These are phyloP conservation scores for Allygus modestus DNA, from an alignment of 2,888 invertebrate species.

Conservation along the genomic window DNA sequence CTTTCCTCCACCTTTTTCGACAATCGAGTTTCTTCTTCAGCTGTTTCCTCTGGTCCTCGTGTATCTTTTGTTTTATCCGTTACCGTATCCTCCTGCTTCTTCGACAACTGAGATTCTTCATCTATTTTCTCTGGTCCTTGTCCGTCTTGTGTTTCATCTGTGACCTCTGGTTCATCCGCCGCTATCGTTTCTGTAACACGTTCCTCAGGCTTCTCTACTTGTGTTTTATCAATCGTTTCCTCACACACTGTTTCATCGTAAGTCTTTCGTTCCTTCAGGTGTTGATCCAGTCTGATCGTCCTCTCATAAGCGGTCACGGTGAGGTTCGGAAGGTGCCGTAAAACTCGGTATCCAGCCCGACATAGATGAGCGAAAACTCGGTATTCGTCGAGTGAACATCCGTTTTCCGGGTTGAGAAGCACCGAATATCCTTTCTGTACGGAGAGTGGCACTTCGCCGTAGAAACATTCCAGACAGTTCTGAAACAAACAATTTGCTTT, in stretches of 20 bases:
- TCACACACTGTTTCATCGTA: not conserved
- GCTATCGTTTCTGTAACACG: not conserved
- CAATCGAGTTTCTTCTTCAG: not conserved
- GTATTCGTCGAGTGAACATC: slow-evolving; percentile 76
- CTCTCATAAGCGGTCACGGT: slow-evolving; percentile 67
- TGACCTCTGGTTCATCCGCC: too few species aligned
- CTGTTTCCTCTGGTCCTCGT: not conserved
- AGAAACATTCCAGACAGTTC: slow-evolving; percentile 80
- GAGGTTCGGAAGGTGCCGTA: slow-evolving; percentile 74
- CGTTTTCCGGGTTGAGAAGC: slow-evolving; percentile 73
- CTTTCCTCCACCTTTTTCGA: not conserved
- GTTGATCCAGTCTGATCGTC: slow-evolving; percentile 65
- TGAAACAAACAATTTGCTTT: slow-evolving; percentile 73
- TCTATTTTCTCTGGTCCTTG: too few species aligned
- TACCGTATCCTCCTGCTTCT: not conserved
- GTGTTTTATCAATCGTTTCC: not conserved
- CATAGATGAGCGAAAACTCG: slow-evolving; percentile 80
- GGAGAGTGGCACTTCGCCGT: slow-evolving; percentile 79
- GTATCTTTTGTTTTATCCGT: not conserved
- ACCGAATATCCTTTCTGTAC: slow-evolving; percentile 82
- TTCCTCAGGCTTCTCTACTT: not conserved
- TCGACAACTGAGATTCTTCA: not conserved
- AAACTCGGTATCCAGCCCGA: slow-evolving; percentile 78
- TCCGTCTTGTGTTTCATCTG: too few species aligned
- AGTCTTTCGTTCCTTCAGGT: slow-evolving; percentile 44